Base-by-base conservation (phyloP, 2,888 invertebrate species). In the Noctua fimbriata region DNA sequence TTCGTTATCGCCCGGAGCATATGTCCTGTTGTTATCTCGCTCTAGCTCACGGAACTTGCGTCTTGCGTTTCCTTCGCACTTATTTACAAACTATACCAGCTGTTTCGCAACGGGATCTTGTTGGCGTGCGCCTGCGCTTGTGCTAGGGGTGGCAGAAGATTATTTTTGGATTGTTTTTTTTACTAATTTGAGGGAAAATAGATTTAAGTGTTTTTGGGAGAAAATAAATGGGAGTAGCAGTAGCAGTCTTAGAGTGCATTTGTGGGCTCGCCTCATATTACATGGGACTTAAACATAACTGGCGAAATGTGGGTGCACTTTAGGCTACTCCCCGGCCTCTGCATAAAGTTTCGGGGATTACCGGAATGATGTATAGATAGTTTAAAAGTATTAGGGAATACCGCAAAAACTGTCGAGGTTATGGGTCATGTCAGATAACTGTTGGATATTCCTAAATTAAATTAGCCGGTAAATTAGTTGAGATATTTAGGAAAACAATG, bases 41-140 rank as follows among this genome's bases (percentile, higher is more conserved):
- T 91, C 87, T 81, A 21, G 67, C 90, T 1, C 14, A 58, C 9
- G 21, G 18, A 58, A 66, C 14, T 58, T 18, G 24, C 44, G 73
- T 77, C 36, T 71, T 70, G 83, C 83, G 24, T 93, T 92, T 89
- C 91, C 71, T 78, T 94, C 90, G 28, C 79, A 77, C 92, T 79
- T 90, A 90, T 93, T 90, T 91, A 93, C 89, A 90, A 92, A 92
- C 92, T 92, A 32, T 72, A 86, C 93, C 95, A 95, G 95, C 95
- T 95, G 95, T 95, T 95, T 92, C 91, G 93, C 92, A 95, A 95
- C 95, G 95, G 95, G 94, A 95, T 92, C 88, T 84, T 73, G 72
- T 83, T 88, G 88, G 92, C 91, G 89, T 93, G 93, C 93, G 94
- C 93, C 86, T 78, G 91, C 91, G 90, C 91, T 89, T 36, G 58